phyloP scores from a whole-genome alignment of 2,888 invertebrate genomes.

The Odontocolon sp. region DNA sequence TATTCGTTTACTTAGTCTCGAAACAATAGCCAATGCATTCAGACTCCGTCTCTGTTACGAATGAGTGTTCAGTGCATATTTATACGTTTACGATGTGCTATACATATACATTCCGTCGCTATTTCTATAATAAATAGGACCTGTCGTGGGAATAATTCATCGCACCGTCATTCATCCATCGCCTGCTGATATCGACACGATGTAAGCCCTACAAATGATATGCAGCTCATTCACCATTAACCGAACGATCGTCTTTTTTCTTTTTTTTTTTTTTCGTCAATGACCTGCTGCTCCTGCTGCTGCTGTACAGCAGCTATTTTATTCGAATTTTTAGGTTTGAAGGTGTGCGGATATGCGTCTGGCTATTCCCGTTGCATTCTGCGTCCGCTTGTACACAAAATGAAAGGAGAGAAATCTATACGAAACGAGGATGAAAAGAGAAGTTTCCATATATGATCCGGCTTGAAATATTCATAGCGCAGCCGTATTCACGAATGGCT shows the following conservation, averaged over 20 bases:
- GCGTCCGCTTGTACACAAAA: too few species aligned
- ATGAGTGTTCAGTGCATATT: too few species aligned
- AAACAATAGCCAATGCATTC: slow-evolving; percentile 7
- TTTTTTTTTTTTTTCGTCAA: neutral
- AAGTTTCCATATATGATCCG: slow-evolving; percentile 56
- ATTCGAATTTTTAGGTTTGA: too few species aligned
- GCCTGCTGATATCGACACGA: slow-evolving; percentile 29
- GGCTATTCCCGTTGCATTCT: too few species aligned
- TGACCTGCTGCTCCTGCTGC: neutral
- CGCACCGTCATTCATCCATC: slow-evolving; percentile 37
- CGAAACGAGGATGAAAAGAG: too few species aligned
- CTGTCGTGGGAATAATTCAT: slow-evolving; percentile 50
- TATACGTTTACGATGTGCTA: too few species aligned
- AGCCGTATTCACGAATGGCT: slow-evolving; percentile 64
- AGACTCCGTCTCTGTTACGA: slow-evolving; percentile 9
- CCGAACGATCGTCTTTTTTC: neutral
- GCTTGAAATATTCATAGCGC: slow-evolving; percentile 64
- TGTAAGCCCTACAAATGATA: slow-evolving; percentile 43
- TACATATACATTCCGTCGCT: too few species aligned
- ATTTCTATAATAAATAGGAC: neutral
- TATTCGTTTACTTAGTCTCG: slow-evolving; percentile 19
- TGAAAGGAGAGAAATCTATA: too few species aligned
- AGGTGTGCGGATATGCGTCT: too few species aligned
- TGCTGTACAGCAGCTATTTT: neutral
- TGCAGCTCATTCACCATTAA: slow-evolving; percentile 14